Percentiles rank a stretch among this genome's conserved stretches.
Evolutionary conservation across 2,888 invertebrate genomes (phyloP).

Genomic region (Polydesmus complanatus): DNA sequence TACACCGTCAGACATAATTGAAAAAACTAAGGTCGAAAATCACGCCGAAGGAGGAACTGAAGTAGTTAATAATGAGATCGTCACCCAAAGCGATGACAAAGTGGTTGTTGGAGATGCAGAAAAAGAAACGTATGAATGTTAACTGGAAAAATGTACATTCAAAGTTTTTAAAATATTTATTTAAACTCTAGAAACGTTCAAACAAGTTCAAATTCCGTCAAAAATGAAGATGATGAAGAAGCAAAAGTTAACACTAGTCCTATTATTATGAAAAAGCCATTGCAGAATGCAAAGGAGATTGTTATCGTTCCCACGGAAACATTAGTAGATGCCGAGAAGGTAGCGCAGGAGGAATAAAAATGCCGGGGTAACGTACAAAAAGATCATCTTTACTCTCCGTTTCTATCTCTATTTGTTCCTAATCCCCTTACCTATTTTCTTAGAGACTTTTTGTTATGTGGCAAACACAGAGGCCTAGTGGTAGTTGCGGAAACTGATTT

Average conservation of each 20-base stretch:
- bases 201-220: background rate
- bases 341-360: background rate
- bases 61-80: background rate
- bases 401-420: background rate
- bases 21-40: background rate
- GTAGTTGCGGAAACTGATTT: background rate
- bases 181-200: background rate
- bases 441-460: background rate
- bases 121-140: background rate
- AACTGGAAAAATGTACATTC: background rate
- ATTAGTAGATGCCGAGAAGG: background rate
- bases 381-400: background rate
- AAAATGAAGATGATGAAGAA: conserved; percentile 1
- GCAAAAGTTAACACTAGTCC: conserved; percentile 10
- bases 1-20: too few species aligned
- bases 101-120: background rate
- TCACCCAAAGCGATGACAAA: background rate
- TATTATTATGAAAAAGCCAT: conserved; percentile 16
- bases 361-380: background rate
- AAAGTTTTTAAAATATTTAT: background rate
- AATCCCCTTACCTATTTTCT: background rate
- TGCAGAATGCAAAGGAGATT: background rate
- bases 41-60: background rate
- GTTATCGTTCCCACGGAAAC: background rate
- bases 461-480: background rate